Conservation (phyloP, 2,113 vertebrate species). For the Tautogolabrus adspersus region DNA sequence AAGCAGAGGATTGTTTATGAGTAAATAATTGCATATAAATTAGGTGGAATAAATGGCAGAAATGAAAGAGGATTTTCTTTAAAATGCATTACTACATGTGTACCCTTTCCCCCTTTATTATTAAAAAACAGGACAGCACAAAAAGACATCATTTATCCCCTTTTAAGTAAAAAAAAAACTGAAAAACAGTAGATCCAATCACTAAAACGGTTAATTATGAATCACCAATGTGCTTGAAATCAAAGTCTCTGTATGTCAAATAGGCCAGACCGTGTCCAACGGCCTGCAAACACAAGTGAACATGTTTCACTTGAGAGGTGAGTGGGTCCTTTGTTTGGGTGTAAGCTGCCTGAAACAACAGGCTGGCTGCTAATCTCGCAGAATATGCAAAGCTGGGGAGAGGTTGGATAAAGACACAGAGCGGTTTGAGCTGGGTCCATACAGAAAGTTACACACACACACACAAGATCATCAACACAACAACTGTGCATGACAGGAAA, state of each 20-base stretch:
- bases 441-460: background rate
- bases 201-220: slow-evolving; percentile 18
- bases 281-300: background rate
- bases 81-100: background rate
- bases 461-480: background rate
- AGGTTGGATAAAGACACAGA: background rate
- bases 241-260: background rate
- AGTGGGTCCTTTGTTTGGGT: slow-evolving; percentile 72
- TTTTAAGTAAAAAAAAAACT: too few relatives aligned
- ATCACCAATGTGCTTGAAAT: background rate
- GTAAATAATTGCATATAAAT: too few relatives aligned
- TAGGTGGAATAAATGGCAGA: background rate
- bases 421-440: background rate
- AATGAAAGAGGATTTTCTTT: background rate
- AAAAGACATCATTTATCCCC: background rate
- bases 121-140: background rate
- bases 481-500: background rate
- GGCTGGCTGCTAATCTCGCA: slow-evolving; percentile 63
- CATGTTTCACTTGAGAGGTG: slow-evolving; percentile 30
- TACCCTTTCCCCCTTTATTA: background rate
- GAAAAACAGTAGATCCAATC: slow-evolving; percentile 21
- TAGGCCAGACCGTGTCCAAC: background rate
- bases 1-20: too few relatives aligned
- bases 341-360: slow-evolving; percentile 60
- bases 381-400: slow-evolving; percentile 76